phyloP scores from a whole-genome alignment of 2,888 invertebrate species.

The Plebejus melissa region DNA sequence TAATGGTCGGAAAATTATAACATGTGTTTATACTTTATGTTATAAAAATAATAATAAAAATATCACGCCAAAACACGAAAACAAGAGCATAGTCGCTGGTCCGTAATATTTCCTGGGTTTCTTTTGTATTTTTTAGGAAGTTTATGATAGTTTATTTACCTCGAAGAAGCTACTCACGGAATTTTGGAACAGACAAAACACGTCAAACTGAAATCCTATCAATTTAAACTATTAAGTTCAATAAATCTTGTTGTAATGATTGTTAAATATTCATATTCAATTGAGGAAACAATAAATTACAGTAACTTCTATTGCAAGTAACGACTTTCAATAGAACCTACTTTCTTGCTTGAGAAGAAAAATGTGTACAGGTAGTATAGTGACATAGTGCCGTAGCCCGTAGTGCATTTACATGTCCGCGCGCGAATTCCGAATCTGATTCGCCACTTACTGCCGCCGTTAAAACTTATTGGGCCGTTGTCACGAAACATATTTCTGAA shows the following conservation, averaged over 20 bases:
- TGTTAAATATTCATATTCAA: not conserved
- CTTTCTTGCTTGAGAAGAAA: not conserved
- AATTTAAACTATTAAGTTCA: not conserved
- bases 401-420: slow-evolving; percentile 27
- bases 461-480: slow-evolving; percentile 36
- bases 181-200: not conserved
- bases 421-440: slow-evolving; percentile 35
- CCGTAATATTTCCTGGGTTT: not conserved
- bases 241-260: no score
- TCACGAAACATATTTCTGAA: slow-evolving; percentile 36
- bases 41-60: not conserved
- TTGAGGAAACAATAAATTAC: not conserved
- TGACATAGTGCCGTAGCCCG: not conserved
- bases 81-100: not conserved
- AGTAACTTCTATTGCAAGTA: not conserved
- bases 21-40: not conserved
- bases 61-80: slow-evolving; percentile 1
- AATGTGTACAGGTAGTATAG: not conserved
- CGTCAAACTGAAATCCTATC: no score
- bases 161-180: not conserved
- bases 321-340: not conserved
- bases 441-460: slow-evolving; percentile 34
- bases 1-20: not conserved
- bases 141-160: not conserved
- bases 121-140: not conserved